These are phyloP conservation scores for Hoplodrina blanda DNA, from an alignment of 2,888 invertebrate genomes.

Conservation along the genomic window DNA sequence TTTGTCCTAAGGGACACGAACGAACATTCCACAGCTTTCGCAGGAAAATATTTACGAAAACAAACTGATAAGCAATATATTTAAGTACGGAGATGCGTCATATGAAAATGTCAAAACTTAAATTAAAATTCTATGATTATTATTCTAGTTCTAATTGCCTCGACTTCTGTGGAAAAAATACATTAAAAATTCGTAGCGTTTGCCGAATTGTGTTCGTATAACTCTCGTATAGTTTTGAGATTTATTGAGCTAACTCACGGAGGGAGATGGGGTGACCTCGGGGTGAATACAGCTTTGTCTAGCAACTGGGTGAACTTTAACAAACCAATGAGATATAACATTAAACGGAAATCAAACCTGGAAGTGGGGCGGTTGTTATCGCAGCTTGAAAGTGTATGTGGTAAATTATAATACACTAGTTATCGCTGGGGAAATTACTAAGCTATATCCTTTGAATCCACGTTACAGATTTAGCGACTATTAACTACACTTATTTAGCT, in stretches of 20 bases:
- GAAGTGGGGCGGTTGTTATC: constrained; percentile 34
- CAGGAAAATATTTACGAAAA: constrained; percentile 37
- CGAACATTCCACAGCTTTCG: constrained; percentile 2
- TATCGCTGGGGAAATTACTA: too few species aligned
- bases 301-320: constrained; percentile 32
- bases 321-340: constrained; percentile 40
- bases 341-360: constrained; percentile 46
- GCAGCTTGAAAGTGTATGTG: constrained; percentile 10
- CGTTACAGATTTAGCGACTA: too few species aligned
- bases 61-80: constrained; percentile 33
- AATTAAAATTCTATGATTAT: constrained; percentile 11
- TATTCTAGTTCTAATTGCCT: not conserved
- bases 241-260: constrained; percentile 25
- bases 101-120: constrained; percentile 2
- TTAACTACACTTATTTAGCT: too few species aligned
- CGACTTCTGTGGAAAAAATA: not conserved
- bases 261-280: constrained; percentile 28
- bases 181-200: constrained; percentile 11
- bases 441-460: too few species aligned
- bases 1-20: not conserved
- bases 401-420: constrained; percentile 15
- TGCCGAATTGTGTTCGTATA: constrained; percentile 10
- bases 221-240: constrained; percentile 22
- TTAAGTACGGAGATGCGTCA: constrained; percentile 5
- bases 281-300: constrained; percentile 27